These are phyloP conservation scores for Takifugu flavidus DNA, from an alignment of 2,113 vertebrate genomes.

Conservation along the genomic window DNA sequence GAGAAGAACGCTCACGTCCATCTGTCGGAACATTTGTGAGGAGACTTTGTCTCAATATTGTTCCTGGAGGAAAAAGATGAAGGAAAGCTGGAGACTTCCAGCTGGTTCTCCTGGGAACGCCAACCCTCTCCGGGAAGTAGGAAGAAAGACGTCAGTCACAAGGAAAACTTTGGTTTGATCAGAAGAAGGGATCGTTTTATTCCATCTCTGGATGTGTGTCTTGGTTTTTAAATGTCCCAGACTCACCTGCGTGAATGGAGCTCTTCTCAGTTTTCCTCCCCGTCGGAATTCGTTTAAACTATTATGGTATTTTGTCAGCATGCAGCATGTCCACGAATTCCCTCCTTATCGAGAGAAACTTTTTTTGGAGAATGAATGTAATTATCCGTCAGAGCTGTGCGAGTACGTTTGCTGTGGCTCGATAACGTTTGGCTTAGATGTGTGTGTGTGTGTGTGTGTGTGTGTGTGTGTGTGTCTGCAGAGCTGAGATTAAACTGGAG, in stretches of 20 bases:
- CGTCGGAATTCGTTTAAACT: no score
- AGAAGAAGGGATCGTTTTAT: no score
- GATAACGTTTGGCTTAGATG: constrained; percentile 55
- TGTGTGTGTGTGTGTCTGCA: constrained; percentile 51
- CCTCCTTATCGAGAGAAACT: constrained; percentile 45
- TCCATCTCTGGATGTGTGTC: background rate
- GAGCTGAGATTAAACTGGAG: constrained; percentile 69
- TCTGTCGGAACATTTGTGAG: no score
- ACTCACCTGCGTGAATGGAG: constrained; percentile 25
- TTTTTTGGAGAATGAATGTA: constrained; percentile 53
- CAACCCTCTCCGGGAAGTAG: no score
- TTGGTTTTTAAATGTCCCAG: background rate
- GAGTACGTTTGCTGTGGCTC: constrained; percentile 22
- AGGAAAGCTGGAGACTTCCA: no score
- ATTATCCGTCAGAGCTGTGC: constrained; percentile 25
- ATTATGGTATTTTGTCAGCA: constrained; percentile 20
- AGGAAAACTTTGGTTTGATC: no score
- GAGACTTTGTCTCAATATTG: no score
- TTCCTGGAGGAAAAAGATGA: no score
- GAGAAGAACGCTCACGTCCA: no score
- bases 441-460: constrained; percentile 47
- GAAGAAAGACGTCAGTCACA: no score
- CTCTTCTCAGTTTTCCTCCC: background rate
- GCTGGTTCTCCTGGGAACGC: no score
- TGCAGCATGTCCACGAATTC: constrained; percentile 44